Evolutionary conservation across 2,113 vertebrate genomes (phyloP).

Genomic region (Struthidea cinerea): DNA sequence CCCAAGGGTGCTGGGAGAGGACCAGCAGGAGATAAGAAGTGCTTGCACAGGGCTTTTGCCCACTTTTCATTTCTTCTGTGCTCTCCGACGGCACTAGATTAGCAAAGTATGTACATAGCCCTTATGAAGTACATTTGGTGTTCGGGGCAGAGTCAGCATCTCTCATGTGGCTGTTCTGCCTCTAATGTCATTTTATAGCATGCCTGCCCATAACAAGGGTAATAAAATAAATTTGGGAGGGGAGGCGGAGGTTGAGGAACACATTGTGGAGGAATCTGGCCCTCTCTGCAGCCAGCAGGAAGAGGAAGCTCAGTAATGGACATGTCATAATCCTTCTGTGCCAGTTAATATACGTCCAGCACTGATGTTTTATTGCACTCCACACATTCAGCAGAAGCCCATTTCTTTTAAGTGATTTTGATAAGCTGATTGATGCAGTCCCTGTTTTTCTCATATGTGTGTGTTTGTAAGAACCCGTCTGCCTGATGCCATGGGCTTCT

Average conservation of each 20-base stretch:
- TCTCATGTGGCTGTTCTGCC: not conserved
- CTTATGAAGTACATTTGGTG: slow-evolving; percentile 12
- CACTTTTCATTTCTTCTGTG: not conserved
- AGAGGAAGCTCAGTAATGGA: slow-evolving; percentile 26
- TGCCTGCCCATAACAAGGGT: slow-evolving; percentile 4
- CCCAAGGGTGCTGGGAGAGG: not conserved
- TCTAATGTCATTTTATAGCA: not conserved
- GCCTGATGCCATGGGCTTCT: slow-evolving; percentile 59
- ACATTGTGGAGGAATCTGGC: not conserved
- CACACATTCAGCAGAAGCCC: slow-evolving; percentile 40
- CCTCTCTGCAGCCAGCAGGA: not conserved
- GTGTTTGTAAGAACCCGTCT: slow-evolving; percentile 48
- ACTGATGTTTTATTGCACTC: slow-evolving; percentile 58
- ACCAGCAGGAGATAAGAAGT: not conserved
- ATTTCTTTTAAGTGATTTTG: slow-evolving; percentile 54
- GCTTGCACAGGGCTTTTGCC: not conserved
- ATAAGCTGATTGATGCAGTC: slow-evolving; percentile 58
- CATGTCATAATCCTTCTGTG: slow-evolving; percentile 19
- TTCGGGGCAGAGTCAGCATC: slow-evolving; percentile 28
- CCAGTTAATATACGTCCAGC: slow-evolving; percentile 26
- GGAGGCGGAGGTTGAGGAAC: not conserved
- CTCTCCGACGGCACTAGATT: not conserved
- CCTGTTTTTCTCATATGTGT: slow-evolving; percentile 51
- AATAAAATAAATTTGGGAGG: slow-evolving; percentile 30
- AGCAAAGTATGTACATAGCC: not conserved